Evolutionary conservation across 1,140 invertebrate genomes (phyloP).

Genomic region (Pseudomyrmex gracilis): DNA sequence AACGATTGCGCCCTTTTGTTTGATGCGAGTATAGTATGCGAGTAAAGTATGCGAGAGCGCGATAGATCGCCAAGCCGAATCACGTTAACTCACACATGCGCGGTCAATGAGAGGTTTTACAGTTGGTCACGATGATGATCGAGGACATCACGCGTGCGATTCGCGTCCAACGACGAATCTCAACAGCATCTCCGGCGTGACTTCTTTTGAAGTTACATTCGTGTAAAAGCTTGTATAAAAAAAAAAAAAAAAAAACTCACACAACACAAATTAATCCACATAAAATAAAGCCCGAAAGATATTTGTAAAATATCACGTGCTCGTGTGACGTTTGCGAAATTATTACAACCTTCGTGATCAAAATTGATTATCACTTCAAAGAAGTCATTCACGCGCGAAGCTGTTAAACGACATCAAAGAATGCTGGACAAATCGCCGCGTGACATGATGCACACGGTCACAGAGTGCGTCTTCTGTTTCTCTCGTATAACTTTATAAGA

Average conservation of each 20-base stretch:
- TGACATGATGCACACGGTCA: constrained; percentile 26
- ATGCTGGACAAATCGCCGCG: constrained; percentile 27
- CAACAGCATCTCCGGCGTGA: background rate
- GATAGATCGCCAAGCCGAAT: constrained; percentile 32
- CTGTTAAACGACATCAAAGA: background rate
- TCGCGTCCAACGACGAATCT: constrained; percentile 3
- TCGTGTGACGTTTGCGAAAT: background rate
- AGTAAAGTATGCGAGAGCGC: constrained; percentile 38
- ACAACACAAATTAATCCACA: too few species aligned
- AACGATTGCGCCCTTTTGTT: constrained; percentile 21
- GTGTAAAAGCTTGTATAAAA: background rate
- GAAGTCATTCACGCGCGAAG: background rate
- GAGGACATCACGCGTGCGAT: constrained; percentile 16
- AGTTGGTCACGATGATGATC: constrained; percentile 25
- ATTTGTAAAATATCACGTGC: constrained; percentile 10
- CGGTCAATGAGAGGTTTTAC: constrained; percentile 26
- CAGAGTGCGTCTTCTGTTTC: constrained; percentile 68
- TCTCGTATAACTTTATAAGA: constrained; percentile 53
- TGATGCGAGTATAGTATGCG: constrained; percentile 8
- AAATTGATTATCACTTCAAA: background rate
- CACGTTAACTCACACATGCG: constrained; percentile 28
- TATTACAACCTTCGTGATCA: background rate
- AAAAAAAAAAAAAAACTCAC: background rate
- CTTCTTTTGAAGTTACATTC: background rate
- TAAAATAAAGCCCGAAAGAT: background rate